Conservation (phyloP, 2,888 invertebrate species). For the Fragum whitleyi region DNA sequence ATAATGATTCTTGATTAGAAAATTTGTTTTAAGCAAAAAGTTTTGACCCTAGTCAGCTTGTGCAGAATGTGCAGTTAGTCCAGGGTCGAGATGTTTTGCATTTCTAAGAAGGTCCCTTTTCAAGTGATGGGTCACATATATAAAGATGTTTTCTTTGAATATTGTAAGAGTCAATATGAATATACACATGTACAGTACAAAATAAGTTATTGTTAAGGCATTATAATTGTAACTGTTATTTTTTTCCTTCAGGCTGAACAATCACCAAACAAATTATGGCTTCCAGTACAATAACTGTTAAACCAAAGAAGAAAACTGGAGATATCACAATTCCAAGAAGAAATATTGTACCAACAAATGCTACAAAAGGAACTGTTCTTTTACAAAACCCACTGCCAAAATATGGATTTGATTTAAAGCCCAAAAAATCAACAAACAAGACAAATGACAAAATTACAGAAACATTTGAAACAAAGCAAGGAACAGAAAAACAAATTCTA, state of each 20-base stretch:
- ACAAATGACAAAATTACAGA: background rate
- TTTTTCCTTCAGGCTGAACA: background rate
- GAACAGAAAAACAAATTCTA: slow-evolving; percentile 4
- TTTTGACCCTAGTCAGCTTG: no score
- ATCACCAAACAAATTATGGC: slow-evolving; percentile 35
- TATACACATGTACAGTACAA: no score
- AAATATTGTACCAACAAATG: slow-evolving; percentile 10
- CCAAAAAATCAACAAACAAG: slow-evolving; percentile 54
- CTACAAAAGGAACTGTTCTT: slow-evolving; percentile 69
- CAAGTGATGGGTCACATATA: no score
- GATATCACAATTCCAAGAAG: slow-evolving; percentile 20
- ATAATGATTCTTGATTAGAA: no score
- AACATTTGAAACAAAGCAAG: background rate
- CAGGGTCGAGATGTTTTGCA: no score
- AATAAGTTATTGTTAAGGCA: no score
- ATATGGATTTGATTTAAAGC: slow-evolving; percentile 72
- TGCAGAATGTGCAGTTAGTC: no score
- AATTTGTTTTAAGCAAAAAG: no score
- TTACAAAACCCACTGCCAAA: slow-evolving; percentile 76
- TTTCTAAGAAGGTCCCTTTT: no score
- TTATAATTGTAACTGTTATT: no score
- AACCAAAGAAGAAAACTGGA: slow-evolving; percentile 37
- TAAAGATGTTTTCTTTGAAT: no score
- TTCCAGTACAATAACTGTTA: slow-evolving; percentile 53
- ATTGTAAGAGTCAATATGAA: no score